These are phyloP conservation scores for Mus spicilegus DNA, from an alignment of 2,113 vertebrate genomes.

Conservation along the genomic window DNA sequence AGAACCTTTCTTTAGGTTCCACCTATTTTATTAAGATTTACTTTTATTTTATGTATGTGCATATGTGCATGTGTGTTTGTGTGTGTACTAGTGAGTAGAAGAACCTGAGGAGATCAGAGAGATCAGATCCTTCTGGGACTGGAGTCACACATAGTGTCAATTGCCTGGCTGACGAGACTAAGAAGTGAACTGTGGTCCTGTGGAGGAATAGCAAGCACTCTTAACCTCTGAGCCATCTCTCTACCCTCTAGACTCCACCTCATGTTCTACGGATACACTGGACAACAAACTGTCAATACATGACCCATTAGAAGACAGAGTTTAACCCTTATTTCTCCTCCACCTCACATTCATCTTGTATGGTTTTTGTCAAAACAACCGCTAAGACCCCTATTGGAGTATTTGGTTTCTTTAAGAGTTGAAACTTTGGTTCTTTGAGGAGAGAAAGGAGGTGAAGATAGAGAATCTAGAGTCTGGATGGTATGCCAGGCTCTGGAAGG, in stretches of 20 bases:
- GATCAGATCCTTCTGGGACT: background rate
- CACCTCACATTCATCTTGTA: background rate
- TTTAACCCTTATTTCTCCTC: background rate
- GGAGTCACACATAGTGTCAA: background rate
- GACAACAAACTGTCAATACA: background rate
- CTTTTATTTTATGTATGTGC: background rate
- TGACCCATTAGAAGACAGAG: background rate
- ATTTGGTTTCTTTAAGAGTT: background rate
- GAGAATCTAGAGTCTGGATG: background rate
- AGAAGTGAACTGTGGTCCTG: background rate
- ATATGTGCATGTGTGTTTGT: background rate
- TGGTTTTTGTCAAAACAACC: background rate
- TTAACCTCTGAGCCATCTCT: background rate
- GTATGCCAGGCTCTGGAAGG: background rate
- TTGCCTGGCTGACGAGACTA: too few relatives aligned
- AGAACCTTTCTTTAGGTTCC: background rate
- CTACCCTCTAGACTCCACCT: background rate
- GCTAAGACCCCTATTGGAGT: background rate
- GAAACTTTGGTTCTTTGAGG: background rate
- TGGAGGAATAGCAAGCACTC: background rate
- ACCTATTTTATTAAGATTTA: background rate
- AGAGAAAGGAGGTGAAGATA: background rate
- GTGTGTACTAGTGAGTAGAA: background rate
- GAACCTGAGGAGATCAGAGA: background rate
- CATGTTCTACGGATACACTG: background rate